phyloP scores from a whole-genome alignment of 2,113 vertebrate species.

The Melanerpes aurifrons region DNA sequence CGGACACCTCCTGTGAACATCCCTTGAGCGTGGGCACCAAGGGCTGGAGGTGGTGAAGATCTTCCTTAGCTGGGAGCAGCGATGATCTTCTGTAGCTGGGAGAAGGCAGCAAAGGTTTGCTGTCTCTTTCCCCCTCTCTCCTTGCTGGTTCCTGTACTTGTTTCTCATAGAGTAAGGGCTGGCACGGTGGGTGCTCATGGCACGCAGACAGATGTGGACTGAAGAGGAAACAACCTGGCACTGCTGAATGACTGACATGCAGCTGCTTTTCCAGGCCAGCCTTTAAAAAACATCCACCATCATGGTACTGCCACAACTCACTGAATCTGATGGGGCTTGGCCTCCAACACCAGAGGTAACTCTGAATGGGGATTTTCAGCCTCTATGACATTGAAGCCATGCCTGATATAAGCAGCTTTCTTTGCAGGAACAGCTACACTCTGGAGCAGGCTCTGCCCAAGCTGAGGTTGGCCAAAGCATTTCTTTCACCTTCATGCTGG shows the following conservation, averaged over 20 bases:
- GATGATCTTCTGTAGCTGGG: not conserved
- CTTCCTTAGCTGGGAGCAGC: not conserved
- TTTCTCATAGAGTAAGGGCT: rapidly evolving
- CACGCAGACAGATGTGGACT: not conserved
- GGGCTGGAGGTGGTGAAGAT: not conserved
- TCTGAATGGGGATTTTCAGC: not conserved
- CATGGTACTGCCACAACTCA: not conserved
- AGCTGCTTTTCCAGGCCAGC: not conserved
- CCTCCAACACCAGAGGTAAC: not conserved
- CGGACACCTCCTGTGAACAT: not conserved
- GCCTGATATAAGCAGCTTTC: not conserved
- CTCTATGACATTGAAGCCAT: not conserved
- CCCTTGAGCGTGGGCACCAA: rapidly evolving
- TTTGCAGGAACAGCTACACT: not conserved
- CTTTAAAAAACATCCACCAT: not conserved
- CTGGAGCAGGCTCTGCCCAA: not conserved
- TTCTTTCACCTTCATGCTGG: not conserved
- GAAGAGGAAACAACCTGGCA: not conserved
- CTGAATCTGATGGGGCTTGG: not conserved
- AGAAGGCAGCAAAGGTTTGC: not conserved
- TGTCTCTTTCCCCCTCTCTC: rapidly evolving
- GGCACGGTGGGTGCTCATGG: not conserved
- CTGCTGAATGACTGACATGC: not conserved
- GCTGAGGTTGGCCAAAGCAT: not conserved
- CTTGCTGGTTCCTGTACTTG: not conserved